Evolutionary conservation across 2,888 invertebrate genomes (phyloP), one percentile per base, ranked within the genome.

Genomic region (Petrolisthes cinctipes): DNA sequence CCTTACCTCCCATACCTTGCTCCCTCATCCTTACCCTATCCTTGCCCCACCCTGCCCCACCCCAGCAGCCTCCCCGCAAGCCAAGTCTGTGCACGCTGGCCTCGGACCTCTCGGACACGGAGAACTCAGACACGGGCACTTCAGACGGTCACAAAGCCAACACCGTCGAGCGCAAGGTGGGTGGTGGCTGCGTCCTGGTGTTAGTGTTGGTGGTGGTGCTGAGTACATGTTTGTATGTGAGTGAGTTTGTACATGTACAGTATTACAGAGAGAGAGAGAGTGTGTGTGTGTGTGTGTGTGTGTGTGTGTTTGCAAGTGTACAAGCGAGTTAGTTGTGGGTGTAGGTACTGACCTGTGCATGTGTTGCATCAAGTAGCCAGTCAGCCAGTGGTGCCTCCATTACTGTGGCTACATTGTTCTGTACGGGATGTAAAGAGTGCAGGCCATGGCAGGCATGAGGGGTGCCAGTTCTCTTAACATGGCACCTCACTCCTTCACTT

Each of bases 31-130:
- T 82, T 79, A 76, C 68, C 82, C 53, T 71, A 71, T 85, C 82
- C 82, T 73, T 82, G n/a, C 66, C 86, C 82, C 66, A 56, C 78
- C 82, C 57, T 95, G 51, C 93, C 95, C 80, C 68, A 53, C 68
- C 80, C 85, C 94, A 93, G 93, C 95, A 93, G 93, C 89, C 89
- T 83, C 89, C 89, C 76, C 86, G 89, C 82, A 89, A 89, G 84
- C 89, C 89, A 68, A 82, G 85, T 80, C 86, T 89, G 66, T 82
- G 86, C 86, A 80, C 83, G 61, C 94, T 94, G 93, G 96, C 96
- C 93, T 95, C 96, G 17, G 96, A 96, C 94, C 94, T 96, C 90
- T 97, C 97, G 11, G 97, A 97, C 92, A 96, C 97, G 83, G 97
- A 97, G 92, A 95, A 96, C 79, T 97, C 97, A 2, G 97, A 97